phyloP scores from a whole-genome alignment of 2,797 vertebrate genomes.

The Sphenopsis melanotis region DNA sequence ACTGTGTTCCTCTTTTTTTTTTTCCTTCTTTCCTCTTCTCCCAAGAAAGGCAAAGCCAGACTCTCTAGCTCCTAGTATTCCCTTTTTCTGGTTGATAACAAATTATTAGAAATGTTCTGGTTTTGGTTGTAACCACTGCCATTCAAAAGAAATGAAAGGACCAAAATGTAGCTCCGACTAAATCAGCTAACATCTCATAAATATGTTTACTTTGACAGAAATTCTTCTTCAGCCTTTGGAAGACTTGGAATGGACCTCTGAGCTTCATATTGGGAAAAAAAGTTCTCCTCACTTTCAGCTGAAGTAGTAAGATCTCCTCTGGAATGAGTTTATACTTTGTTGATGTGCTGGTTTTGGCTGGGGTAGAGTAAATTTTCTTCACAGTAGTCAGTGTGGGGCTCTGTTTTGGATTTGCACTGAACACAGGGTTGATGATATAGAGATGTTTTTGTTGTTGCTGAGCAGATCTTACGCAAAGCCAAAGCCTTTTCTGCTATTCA shows the following conservation, averaged over 20 bases:
- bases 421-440: neutral
- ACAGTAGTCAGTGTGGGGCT: neutral
- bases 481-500: neutral
- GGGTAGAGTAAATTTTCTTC: neutral
- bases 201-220: neutral
- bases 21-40: rapidly evolving
- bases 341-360: neutral
- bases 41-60: neutral
- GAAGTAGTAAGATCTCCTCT: neutral
- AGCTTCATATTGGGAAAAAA: neutral
- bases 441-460: neutral
- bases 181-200: neutral
- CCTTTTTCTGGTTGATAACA: neutral
- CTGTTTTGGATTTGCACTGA: neutral
- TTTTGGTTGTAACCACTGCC: neutral
- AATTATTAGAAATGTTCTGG: neutral
- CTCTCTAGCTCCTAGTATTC: neutral
- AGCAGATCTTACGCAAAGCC: neutral
- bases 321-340: neutral
- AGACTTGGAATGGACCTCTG: neutral
- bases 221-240: neutral
- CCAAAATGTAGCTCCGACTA: neutral
- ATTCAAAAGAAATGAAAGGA: neutral
- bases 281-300: neutral
- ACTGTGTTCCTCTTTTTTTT: rapidly evolving